Evolutionary conservation across 2,888 invertebrate genomes (phyloP), one percentile per base, ranked within the genome.

Genomic region (Lithophane semibrunnea): DNA sequence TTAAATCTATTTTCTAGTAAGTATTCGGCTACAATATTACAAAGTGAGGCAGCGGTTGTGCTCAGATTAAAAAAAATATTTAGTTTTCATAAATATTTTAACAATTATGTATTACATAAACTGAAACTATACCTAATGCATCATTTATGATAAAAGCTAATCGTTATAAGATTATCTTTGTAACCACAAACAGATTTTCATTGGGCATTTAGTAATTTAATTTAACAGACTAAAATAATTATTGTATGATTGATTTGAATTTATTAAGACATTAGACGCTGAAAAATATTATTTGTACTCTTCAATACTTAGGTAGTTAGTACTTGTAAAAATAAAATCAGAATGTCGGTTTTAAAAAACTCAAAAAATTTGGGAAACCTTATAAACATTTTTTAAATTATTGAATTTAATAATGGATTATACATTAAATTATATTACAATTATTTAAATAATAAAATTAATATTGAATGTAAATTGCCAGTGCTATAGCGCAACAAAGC

Each of bases 81-180:
- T 18, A 56, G 37, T 56, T 70, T 77, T 47, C 24, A 64, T 54
- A 49, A 56, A 68, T 56, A 63, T 67, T 84, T 67, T 60, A 54
- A 63, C 42, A 67, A 60, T 73, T 21, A 29, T 0, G 29, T 29
- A 56, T 42, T 37, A 37, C 4, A 56, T 47, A 16, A 58, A 61
- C 61, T 70, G 44, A 61, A 73, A 71, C 44, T 47, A 54, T 76
- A 49, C 44, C 77, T 67, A 73, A 75, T 69, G 54, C 74, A 71
- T 73, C 24, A 71, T 69, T 67, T 54, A 66, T 69, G 72, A 77
- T 78, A 75, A 77, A 83, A 69, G 54, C 29, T 80, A 66, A 84
- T 77, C 74, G 70, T 60, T 52, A 56, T 42, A 60, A 84, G 69
- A 81, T 74, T 75, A 84, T 78, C 75, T 85, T 71, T 61, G 66